These are phyloP conservation scores for Myiopsitta monachus DNA, from an alignment of 2,113 vertebrate species.

Conservation along the genomic window DNA sequence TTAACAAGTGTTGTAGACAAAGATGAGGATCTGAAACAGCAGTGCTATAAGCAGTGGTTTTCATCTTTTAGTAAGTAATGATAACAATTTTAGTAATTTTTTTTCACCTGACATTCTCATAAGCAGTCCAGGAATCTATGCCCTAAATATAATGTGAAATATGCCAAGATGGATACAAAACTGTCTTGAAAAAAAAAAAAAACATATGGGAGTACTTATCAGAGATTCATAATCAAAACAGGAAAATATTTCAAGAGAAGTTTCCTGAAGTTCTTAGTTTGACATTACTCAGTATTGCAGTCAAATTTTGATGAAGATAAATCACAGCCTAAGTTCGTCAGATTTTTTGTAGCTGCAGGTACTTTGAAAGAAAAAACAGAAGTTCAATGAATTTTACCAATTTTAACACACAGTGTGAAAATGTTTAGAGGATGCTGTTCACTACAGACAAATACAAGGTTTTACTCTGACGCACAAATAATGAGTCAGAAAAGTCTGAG, in stretches of 20 bases:
- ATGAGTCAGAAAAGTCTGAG: neutral
- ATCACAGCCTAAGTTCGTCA: neutral
- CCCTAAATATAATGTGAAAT: neutral
- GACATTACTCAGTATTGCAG: neutral
- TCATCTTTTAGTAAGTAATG: neutral
- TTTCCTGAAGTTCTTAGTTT: neutral
- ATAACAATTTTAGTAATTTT: neutral
- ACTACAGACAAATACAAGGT: neutral
- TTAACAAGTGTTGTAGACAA: neutral
- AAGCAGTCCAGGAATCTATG: neutral
- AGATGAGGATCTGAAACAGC: neutral
- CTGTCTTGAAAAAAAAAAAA: neutral
- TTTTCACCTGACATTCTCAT: neutral
- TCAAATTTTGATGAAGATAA: neutral
- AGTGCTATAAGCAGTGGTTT: neutral
- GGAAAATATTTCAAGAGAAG: neutral
- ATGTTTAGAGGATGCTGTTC: fast-evolving
- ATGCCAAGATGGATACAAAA: neutral
- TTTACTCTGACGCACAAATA: neutral
- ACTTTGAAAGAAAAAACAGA: neutral
- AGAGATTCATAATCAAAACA: neutral
- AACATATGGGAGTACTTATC: neutral
- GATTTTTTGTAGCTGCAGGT: neutral
- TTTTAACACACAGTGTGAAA: neutral
- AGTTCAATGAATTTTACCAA: neutral